Evolutionary conservation across 2,888 invertebrate genomes (phyloP).

Genomic region (Leptinotarsa tumamoca): DNA sequence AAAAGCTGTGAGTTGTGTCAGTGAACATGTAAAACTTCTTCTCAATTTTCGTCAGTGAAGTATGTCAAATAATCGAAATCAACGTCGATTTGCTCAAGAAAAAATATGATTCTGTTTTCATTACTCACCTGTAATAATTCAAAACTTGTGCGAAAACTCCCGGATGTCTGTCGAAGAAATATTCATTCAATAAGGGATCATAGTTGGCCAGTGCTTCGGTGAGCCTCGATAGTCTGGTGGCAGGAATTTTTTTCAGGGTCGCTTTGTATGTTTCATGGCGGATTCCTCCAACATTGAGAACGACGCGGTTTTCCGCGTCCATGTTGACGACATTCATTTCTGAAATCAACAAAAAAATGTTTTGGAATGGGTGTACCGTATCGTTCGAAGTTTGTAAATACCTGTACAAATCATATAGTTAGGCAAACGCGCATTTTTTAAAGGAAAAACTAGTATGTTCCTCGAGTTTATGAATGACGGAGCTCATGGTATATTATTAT

Average conservation of each 20-base stretch:
- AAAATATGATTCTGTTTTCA: background rate
- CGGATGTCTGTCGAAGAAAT: constrained; percentile 98
- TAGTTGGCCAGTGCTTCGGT: constrained; percentile 99
- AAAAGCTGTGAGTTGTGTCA: no score
- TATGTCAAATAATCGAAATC: no score
- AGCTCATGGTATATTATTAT: no score
- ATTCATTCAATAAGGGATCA: constrained; percentile 98
- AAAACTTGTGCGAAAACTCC: constrained; percentile 96
- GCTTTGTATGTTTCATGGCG: constrained; percentile 97
- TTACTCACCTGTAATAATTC: constrained; percentile 89
- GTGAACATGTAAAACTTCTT: no score
- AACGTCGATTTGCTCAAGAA: no score
- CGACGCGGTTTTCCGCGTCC: constrained; percentile 98
- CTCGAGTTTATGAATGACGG: no score
- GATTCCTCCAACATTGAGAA: constrained; percentile 98
- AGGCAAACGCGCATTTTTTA: no score
- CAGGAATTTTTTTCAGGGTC: constrained; percentile 97
- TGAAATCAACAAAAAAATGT: constrained; percentile 28
- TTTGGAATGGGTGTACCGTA: no score
- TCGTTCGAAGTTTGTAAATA: no score
- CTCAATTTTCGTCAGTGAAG: no score
- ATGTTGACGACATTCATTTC: constrained; percentile 91
- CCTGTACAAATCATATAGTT: no score
- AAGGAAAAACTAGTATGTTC: no score
- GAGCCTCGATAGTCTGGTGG: constrained; percentile 91